phyloP scores from a whole-genome alignment of 2,797 vertebrate species.

The Accipiter fasciatus region DNA sequence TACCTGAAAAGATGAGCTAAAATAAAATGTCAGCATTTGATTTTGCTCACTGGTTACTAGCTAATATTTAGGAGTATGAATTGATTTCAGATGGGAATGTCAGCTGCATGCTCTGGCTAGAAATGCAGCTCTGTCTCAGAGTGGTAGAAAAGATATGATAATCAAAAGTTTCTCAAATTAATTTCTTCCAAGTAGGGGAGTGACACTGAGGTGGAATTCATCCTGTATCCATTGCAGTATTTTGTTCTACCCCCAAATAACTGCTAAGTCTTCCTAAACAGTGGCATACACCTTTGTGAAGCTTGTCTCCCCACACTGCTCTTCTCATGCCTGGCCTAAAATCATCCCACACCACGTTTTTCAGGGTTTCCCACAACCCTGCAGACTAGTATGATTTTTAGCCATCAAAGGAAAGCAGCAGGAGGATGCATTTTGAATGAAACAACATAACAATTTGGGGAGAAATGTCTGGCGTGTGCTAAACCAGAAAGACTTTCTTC shows the following conservation, averaged over 20 bases:
- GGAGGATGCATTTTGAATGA: neutral
- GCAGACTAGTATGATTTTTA: neutral
- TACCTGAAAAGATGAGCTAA: neutral
- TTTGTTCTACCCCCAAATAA: neutral
- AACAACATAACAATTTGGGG: neutral
- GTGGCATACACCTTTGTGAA: neutral
- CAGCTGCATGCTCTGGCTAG: constrained; percentile 10
- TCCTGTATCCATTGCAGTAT: neutral
- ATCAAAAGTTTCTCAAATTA: constrained; percentile 4
- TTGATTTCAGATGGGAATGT: constrained; percentile 7
- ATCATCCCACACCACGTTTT: neutral
- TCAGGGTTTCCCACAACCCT: neutral
- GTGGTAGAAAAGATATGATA: neutral
- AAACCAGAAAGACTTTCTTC: neutral
- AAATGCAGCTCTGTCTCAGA: constrained; percentile 26
- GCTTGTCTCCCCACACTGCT: neutral
- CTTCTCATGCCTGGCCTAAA: neutral
- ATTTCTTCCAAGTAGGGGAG: neutral
- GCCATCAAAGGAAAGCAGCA: constrained; percentile 1
- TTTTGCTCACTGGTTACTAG: neutral
- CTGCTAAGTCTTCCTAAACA: neutral
- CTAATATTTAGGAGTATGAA: constrained; percentile 2
- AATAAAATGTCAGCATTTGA: constrained; percentile 9
- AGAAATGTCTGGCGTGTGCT: neutral
- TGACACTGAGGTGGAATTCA: neutral